These are phyloP conservation scores for Rhabdomys pumilio DNA, from an alignment of 2,797 vertebrate species.

Conservation along the genomic window DNA sequence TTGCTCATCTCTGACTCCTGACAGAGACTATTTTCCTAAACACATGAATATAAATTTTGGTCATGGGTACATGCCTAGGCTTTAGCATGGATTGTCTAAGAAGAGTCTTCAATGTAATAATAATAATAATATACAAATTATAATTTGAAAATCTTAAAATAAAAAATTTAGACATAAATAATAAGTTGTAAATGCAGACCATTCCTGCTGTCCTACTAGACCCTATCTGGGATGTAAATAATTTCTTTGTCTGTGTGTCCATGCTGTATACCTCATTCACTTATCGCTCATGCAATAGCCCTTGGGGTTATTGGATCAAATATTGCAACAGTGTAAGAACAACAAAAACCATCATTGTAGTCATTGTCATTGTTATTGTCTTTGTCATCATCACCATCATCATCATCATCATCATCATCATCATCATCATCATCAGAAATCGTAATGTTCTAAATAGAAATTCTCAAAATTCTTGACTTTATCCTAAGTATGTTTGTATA, in stretches of 20 bases:
- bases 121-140: not conserved
- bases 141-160: not conserved
- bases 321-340: not conserved
- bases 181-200: not conserved
- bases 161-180: not conserved
- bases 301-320: not conserved
- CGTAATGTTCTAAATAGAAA: not conserved
- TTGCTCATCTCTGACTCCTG: not conserved
- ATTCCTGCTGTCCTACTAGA: not conserved
- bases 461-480: not conserved
- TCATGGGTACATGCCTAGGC: not conserved
- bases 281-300: not conserved
- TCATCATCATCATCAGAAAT: not conserved
- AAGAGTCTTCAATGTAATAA: not conserved
- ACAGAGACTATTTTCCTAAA: not conserved
- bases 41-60: constrained; percentile 19
- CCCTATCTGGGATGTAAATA: not conserved
- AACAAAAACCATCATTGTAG: too few relatives aligned
- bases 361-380: too few relatives aligned
- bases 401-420: fast-evolving
- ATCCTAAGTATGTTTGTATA: not conserved
- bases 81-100: not conserved
- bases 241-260: not conserved
- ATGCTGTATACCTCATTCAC: not conserved
- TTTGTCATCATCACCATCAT: fast-evolving